Evolutionary conservation across 1,140 invertebrate species (phyloP), one percentile per base, ranked within the genome.

Genomic region (Dendrolimus punctatus): DNA sequence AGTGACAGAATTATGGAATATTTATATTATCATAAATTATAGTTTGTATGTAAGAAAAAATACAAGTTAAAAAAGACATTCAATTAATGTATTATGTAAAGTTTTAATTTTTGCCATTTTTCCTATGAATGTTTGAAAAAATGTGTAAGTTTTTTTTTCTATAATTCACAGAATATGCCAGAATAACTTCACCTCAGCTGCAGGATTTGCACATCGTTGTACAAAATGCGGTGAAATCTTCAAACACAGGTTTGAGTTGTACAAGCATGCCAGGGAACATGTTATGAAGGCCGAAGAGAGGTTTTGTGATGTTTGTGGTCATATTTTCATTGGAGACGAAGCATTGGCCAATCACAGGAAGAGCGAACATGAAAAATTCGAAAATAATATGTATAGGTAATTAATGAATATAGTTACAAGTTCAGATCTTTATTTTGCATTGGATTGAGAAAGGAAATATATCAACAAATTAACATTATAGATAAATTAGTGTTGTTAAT

Each of bases 221-320:
- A 86, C 80, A 48, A 69, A 76, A 51, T 84, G 83, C 52, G 69
- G 72, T 1, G 57, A 72, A 2, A 73, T 57, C 0, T 86, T 79
- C 51, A 72, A 68, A 56, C 73, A 80, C 36, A 55, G 75, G 51
- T 76, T 80, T 46, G 61, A 73, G 8, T 46, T 86, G 0, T 79
- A 74, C 55, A 74, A 66, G 38, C 83, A 86, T 73, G 80, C 71
- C 0, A 80, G 66, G 53, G 48, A 64, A 6, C 83, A 86, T 69
- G 43, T 83, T 9, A 39, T 71, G 5, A 76, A 80, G 42, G 55
- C 65, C 0, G 61, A 78, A 23, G 68, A 76, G 55, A 72, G 61
- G 41, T 58, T 74, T 9, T 86, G 82, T 73, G 78, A 81, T 62
- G 60, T 81, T 39, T 86, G 82, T 60, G 79, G 77, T 0, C 79